Conservation (phyloP, 2,888 invertebrate species). For the Selenia dentaria region DNA sequence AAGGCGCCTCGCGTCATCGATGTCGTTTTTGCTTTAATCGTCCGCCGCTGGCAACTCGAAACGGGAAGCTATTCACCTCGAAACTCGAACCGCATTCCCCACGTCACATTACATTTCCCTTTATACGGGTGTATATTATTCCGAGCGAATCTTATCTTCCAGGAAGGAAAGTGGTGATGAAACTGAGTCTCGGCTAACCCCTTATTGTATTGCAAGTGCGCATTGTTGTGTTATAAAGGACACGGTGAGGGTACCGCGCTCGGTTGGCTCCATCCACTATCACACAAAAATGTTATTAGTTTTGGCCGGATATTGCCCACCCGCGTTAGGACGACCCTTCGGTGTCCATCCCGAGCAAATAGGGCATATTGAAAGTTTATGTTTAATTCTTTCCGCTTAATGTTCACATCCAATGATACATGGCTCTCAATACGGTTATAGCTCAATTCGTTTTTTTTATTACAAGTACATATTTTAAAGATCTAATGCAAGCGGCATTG, state of each 20-base stretch:
- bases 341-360: slow-evolving; percentile 60
- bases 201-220: slow-evolving; percentile 71
- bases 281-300: slow-evolving; percentile 82
- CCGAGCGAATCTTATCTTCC: slow-evolving; percentile 45
- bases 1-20: slow-evolving; percentile 68
- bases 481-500: not conserved
- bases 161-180: slow-evolving; percentile 54
- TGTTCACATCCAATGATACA: slow-evolving; percentile 7
- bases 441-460: not conserved
- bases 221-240: slow-evolving; percentile 75
- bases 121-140: slow-evolving; percentile 30
- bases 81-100: slow-evolving; percentile 36
- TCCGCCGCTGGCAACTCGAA: slow-evolving; percentile 50
- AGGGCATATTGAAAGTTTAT: slow-evolving; percentile 61
- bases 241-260: slow-evolving; percentile 62
- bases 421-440: slow-evolving; percentile 15
- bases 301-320: slow-evolving; percentile 78
- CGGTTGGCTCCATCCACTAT: slow-evolving; percentile 69
- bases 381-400: slow-evolving; percentile 46
- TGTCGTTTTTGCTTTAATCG: slow-evolving; percentile 68
- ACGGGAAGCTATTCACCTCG: slow-evolving; percentile 39
- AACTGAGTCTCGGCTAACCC: slow-evolving; percentile 61
- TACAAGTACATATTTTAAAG: not conserved
- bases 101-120: slow-evolving; percentile 33
- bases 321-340: slow-evolving; percentile 61